Evolutionary conservation across 2,888 invertebrate species (phyloP).

Genomic region (Masnerella sp.): DNA sequence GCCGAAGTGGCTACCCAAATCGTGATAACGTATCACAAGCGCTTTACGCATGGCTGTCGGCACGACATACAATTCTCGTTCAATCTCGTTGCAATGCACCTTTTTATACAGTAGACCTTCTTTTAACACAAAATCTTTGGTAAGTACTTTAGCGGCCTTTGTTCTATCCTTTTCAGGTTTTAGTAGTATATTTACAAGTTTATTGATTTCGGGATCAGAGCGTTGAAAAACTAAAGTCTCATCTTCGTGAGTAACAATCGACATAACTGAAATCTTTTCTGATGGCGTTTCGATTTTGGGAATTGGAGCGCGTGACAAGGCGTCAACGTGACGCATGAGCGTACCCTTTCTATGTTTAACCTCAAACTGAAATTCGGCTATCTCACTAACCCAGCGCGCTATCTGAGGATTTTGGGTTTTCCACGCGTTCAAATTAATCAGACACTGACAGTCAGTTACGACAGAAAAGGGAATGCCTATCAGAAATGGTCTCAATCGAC

Average conservation of each 20-base stretch:
- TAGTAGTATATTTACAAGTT: background rate
- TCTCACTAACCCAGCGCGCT: slow-evolving; percentile 1
- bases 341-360: background rate
- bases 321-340: background rate
- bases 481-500: no score
- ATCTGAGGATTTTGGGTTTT: slow-evolving; percentile 15
- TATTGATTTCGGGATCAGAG: background rate
- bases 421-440: slow-evolving; percentile 11
- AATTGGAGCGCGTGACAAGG: background rate
- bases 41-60: slow-evolving; percentile 11
- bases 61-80: background rate
- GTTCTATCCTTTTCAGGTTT: background rate
- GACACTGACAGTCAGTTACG: slow-evolving; percentile 7
- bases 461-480: no score
- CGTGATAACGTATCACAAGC: background rate
- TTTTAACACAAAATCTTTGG: background rate
- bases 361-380: background rate
- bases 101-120: background rate
- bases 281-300: background rate
- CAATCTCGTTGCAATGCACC: background rate
- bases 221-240: slow-evolving; percentile 3
- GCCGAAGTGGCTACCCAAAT: background rate
- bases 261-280: no score
- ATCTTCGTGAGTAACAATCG: no score
- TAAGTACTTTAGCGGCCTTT: background rate